Percentiles rank a stretch among this genome's conserved stretches.
Conservation (phyloP, 2,888 invertebrate genomes). For the Dusona sp. region DNA sequence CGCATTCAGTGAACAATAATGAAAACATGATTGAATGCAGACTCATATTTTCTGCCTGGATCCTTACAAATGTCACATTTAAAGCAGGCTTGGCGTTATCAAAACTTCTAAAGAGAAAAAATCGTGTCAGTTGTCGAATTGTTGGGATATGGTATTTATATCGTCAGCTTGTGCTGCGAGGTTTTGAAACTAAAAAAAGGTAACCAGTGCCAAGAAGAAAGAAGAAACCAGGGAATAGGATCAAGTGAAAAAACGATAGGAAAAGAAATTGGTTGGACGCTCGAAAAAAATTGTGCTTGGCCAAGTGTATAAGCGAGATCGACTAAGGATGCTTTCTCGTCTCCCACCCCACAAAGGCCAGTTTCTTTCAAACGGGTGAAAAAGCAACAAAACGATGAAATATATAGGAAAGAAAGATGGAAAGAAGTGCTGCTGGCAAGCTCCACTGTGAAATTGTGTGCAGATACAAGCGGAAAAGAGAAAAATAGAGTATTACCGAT, state of each 20-base stretch:
- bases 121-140: neutral
- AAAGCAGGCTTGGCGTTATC: neutral
- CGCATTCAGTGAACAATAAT: neutral
- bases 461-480: constrained; percentile 29
- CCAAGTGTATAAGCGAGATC: constrained; percentile 75
- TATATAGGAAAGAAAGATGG: constrained; percentile 37
- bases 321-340: constrained; percentile 72
- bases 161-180: neutral
- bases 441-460: constrained; percentile 38
- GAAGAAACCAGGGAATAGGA: constrained; percentile 37
- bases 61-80: neutral
- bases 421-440: constrained; percentile 63
- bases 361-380: constrained; percentile 16
- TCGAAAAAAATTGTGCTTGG: constrained; percentile 76
- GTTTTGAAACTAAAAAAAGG: neutral
- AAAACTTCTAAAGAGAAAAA: neutral
- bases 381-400: constrained; percentile 39
- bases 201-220: constrained; percentile 14
- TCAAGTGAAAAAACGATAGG: constrained; percentile 42
- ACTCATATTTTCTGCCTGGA: neutral
- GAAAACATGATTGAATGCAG: neutral
- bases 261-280: constrained; percentile 46
- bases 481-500: constrained; percentile 71
- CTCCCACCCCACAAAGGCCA: constrained; percentile 74
- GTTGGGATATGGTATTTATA: neutral